phyloP scores from a whole-genome alignment of 2,113 vertebrate genomes.

The Tupaia chinensis region DNA sequence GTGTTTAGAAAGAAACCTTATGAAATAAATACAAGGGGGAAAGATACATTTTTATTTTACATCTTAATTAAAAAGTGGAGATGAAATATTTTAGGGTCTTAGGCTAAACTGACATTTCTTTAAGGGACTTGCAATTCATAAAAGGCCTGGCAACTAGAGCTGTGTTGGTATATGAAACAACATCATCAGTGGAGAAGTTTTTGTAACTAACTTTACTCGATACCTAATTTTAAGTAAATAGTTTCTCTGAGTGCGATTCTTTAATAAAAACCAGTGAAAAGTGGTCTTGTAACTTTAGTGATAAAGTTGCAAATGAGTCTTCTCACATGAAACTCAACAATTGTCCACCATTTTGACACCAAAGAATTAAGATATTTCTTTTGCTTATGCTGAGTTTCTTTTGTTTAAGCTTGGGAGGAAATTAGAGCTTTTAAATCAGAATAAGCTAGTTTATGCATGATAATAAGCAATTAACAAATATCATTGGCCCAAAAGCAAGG shows the following conservation, averaged over 20 bases:
- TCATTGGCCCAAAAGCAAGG: not conserved
- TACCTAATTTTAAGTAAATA: not conserved
- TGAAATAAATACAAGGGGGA: not conserved
- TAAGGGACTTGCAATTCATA: not conserved
- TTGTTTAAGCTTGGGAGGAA: not conserved
- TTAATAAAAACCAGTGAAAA: not conserved
- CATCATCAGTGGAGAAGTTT: not conserved
- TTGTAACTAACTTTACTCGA: not conserved
- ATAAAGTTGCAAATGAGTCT: not conserved
- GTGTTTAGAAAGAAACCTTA: not conserved
- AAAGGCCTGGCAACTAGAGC: not conserved
- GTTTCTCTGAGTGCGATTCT: not conserved
- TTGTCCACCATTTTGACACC: not conserved
- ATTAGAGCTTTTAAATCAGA: not conserved
- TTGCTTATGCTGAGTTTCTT: not conserved
- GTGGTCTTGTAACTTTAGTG: not conserved
- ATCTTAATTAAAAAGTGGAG: not conserved
- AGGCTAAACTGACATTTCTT: not conserved
- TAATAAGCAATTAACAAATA: conserved; percentile 3
- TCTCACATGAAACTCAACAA: not conserved
- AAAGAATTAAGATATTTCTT: conserved; percentile 19
- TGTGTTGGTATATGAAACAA: not conserved
- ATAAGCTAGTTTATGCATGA: not conserved
- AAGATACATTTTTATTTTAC: not conserved
- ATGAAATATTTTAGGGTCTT: not conserved